phyloP scores from a whole-genome alignment of 2,113 vertebrate species.

The Beaufortia kweichowensis region DNA sequence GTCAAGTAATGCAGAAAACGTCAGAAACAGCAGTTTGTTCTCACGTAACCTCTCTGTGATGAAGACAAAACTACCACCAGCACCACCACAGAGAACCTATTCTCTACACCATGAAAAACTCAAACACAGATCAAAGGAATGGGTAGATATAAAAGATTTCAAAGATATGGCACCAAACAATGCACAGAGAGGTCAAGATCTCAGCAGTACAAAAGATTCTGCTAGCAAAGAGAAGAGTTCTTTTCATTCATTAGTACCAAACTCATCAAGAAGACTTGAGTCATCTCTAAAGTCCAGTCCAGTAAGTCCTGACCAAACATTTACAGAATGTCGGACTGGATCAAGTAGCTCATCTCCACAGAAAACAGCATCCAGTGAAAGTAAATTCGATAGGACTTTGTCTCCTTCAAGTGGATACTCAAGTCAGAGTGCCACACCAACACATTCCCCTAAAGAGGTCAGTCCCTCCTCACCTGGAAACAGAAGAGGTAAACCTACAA shows the following conservation, averaged over 20 bases:
- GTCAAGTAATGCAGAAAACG: constrained; percentile 65
- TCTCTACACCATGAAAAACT: constrained; percentile 83
- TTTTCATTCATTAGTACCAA: constrained; percentile 34
- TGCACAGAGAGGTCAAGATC: constrained; percentile 48
- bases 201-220: constrained; percentile 55
- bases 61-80: constrained; percentile 85
- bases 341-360: constrained; percentile 73
- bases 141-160: constrained; percentile 50
- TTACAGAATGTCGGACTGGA: constrained; percentile 60
- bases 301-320: constrained; percentile 57
- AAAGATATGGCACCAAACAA: constrained; percentile 40
- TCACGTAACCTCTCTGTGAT: constrained; percentile 82
- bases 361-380: constrained; percentile 59
- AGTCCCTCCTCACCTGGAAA: constrained; percentile 76
- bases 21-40: constrained; percentile 73
- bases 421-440: constrained; percentile 93
- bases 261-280: constrained; percentile 54
- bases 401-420: constrained; percentile 98
- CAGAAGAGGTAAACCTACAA: constrained; percentile 76
- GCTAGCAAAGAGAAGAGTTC: constrained; percentile 38
- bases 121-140: constrained; percentile 69
- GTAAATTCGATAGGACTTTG: constrained; percentile 83
- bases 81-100: constrained; percentile 84
- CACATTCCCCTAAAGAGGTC: constrained; percentile 81
- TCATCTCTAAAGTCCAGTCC: constrained; percentile 50